Percentiles rank a stretch among this genome's conserved stretches.
Evolutionary conservation across 2,888 invertebrate species (phyloP).

Genomic region (Aphodius sticticus): DNA sequence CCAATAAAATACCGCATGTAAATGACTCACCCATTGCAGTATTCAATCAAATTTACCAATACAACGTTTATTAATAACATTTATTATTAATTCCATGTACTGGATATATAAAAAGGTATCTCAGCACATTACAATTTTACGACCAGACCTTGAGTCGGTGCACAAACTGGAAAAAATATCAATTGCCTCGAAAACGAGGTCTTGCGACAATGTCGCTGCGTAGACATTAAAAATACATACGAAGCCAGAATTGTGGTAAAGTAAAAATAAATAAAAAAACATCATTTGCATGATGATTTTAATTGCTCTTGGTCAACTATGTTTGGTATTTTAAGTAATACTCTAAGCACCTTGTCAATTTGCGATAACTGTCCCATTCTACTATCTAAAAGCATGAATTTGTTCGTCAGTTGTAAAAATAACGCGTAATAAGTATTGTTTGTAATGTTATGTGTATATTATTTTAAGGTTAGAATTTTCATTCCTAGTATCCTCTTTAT

Average conservation of each 20-base stretch:
- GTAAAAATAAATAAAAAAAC: background rate
- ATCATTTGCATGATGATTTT: background rate
- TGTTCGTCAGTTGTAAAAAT: background rate
- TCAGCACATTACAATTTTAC: background rate
- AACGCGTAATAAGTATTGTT: background rate
- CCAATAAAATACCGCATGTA: too few relatives aligned
- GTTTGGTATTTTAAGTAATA: background rate
- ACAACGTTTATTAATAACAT: too few relatives aligned
- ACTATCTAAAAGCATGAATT: background rate
- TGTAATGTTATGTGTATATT: too few relatives aligned
- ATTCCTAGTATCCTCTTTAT: too few relatives aligned
- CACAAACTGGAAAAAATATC: background rate
- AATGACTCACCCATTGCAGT: too few relatives aligned
- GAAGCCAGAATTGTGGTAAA: too few relatives aligned
- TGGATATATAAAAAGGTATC: too few relatives aligned
- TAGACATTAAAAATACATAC: too few relatives aligned
- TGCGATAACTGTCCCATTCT: background rate
- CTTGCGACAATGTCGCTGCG: background rate
- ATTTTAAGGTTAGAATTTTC: too few relatives aligned
- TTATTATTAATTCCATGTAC: too few relatives aligned
- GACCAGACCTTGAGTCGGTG: background rate
- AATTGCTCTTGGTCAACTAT: background rate
- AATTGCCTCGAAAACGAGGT: background rate
- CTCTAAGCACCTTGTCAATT: background rate
- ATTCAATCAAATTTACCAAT: too few relatives aligned